Base-by-base conservation (phyloP, 2,888 invertebrate species). In the Muschampia plurimacula region DNA sequence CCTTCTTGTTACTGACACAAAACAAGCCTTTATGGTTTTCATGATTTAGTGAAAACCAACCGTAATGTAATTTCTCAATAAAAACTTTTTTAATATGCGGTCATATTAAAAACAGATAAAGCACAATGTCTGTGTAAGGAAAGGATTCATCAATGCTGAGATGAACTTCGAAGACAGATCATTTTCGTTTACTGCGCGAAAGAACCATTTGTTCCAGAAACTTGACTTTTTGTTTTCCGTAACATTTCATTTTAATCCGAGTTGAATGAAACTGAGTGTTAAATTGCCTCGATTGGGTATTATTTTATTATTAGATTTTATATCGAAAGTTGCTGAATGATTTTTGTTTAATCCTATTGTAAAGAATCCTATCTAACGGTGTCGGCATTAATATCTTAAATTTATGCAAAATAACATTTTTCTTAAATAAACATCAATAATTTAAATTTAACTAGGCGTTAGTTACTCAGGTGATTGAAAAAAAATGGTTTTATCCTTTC, bases 121-220 rank as follows among this genome's bases (percentile, higher is more conserved):
- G 8, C 7, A 52, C 52, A 5, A 52, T 15, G n/a, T n/a, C 52
- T 13, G 22, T 22, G 22, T 22, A 22, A 22, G 22, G 22, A 22
- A n/a, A 46, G 28, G 28, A 10, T 13, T 39, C 13, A 46, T 46
- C 8, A 12, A 46, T 13, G 36, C 2, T 10, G 12, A 46, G 28
- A 63, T 69, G 49, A 69, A 69, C 39, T 22, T 63, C 39, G 69
- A 76, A 73, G 74, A 71, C 72, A 46, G 74, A 71, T 76, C 68
- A 72, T 59, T 77, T 76, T 75, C 68, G 73, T 74, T 76, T 75
- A 71, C 69, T 68, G 67, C 69, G 73, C 62, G 63, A 52, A 62
- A 69, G 63, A 69, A 39, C 22, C 69, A 55, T 63, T 69, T 55
- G 52, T 36, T 63, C 63, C 52, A 13, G 46, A 68, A 68, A 46